A percentile compares a stretch with the other conserved stretches of the same genome.
Evolutionary conservation across 2,113 vertebrate genomes (phyloP).

Genomic region (Rostratula benghalensis): DNA sequence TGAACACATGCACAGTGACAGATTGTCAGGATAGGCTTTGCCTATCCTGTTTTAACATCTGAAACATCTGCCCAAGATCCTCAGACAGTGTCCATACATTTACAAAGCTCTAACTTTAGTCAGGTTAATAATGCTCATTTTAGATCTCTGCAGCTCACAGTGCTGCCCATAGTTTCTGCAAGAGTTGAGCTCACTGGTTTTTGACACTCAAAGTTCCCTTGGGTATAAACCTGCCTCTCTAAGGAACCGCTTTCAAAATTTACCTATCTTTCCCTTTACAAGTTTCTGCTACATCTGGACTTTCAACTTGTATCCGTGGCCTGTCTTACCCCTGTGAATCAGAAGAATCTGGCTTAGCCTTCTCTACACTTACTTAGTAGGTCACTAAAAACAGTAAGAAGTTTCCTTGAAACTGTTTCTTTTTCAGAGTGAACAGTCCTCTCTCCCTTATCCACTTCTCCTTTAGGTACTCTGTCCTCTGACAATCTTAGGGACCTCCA

Average conservation of each 20-base stretch:
- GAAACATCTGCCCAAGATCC: slow-evolving; percentile 44
- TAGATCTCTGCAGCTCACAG: neutral
- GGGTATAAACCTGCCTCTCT: neutral
- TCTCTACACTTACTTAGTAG: neutral
- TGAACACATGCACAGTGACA: slow-evolving; percentile 48
- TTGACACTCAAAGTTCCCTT: neutral
- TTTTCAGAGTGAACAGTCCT: neutral
- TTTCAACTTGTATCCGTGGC: neutral
- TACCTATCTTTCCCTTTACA: neutral
- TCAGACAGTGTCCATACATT: neutral
- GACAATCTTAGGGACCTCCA: neutral
- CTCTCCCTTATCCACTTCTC: neutral
- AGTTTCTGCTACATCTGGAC: neutral
- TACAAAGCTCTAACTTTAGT: neutral
- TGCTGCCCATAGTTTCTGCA: neutral
- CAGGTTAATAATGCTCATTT: neutral
- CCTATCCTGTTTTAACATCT: slow-evolving; percentile 50
- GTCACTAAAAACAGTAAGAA: neutral
- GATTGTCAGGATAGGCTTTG: slow-evolving; percentile 61
- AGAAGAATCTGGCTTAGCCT: neutral
- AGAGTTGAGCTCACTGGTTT: neutral
- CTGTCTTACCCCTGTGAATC: neutral
- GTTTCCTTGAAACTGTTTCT: neutral
- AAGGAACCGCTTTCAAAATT: neutral
- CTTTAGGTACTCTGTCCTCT: neutral